Conservation (phyloP, 2,797 vertebrate genomes). For the Danio aesculapii region DNA sequence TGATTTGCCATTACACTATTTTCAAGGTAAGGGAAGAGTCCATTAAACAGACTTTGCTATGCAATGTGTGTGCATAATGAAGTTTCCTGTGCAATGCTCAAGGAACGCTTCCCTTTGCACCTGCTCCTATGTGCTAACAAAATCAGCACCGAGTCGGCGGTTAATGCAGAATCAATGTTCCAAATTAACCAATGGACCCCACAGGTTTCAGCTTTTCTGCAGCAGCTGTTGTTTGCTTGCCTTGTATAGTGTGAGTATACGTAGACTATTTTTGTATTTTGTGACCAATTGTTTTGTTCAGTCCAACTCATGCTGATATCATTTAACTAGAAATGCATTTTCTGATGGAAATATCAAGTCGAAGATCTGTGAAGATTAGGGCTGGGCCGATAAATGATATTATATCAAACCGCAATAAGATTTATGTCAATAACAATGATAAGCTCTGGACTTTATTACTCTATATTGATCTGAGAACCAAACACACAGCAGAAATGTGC, state of each 20-base stretch:
- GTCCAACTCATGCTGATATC: not conserved
- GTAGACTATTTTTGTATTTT: slow-evolving; percentile 22
- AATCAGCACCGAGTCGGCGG: slow-evolving; percentile 72
- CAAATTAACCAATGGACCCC: slow-evolving; percentile 78
- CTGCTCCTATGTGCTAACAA: slow-evolving; percentile 71
- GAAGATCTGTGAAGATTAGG: not conserved
- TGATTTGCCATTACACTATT: slow-evolving; percentile 82
- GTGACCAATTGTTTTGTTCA: not conserved
- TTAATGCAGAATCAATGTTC: slow-evolving; percentile 83
- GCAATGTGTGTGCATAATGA: slow-evolving; percentile 75
- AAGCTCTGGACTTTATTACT: too few relatives aligned
- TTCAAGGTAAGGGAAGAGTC: slow-evolving; percentile 78
- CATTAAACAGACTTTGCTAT: slow-evolving; percentile 77
- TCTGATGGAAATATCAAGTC: not conserved
- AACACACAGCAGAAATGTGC: too few relatives aligned
- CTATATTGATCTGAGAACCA: too few relatives aligned
- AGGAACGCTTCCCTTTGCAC: slow-evolving; percentile 70
- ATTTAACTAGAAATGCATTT: not conserved
- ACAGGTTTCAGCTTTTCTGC: slow-evolving; percentile 62
- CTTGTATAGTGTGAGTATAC: slow-evolving; percentile 40
- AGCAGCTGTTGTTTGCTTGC: slow-evolving; percentile 29
- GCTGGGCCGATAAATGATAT: too few relatives aligned
- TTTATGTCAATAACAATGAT: too few relatives aligned
- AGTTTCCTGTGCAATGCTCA: slow-evolving; percentile 58
- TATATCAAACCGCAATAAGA: too few relatives aligned